Conservation (phyloP, 2,797 vertebrate genomes). For the Synaphobranchus kaupii region DNA sequence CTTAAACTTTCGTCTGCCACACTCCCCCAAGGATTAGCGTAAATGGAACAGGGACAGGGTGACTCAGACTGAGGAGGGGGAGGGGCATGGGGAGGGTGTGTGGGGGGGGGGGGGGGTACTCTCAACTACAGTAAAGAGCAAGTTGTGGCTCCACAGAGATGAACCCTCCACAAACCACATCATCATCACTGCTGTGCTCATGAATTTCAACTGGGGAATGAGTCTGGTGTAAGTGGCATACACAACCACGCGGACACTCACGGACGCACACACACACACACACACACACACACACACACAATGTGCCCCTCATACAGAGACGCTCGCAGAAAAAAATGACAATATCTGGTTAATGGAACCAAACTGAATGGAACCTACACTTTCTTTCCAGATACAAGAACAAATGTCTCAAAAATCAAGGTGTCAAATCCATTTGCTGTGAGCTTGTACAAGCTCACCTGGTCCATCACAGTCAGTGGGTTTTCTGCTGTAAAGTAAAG, state of each 20-base stretch:
- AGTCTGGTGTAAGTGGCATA: neutral
- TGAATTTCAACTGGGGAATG: conserved; percentile 6
- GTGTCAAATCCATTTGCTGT: neutral
- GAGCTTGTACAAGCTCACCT: neutral
- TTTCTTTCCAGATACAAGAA: neutral
- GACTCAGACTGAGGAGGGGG: conserved; percentile 6
- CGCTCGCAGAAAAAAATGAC: neutral
- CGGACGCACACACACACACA: neutral
- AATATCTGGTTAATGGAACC: neutral
- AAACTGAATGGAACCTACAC: neutral
- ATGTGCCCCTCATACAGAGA: neutral
- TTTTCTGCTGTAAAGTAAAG: neutral
- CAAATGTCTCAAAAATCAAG: neutral
- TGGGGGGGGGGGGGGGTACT: neutral
- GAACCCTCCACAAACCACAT: conserved; percentile 3
- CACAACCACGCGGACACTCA: neutral
- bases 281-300: neutral
- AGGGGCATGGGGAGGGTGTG: neutral
- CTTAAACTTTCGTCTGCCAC: conserved; percentile 28
- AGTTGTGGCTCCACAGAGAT: conserved; percentile 6
- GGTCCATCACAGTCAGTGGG: too few relatives aligned
- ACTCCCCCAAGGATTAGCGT: conserved; percentile 38
- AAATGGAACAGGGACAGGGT: neutral
- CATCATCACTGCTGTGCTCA: conserved; percentile 1
- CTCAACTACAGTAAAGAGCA: conserved; percentile 39